phyloP scores from a whole-genome alignment of 1,140 invertebrate species.

The Caenorhabditis latens region DNA sequence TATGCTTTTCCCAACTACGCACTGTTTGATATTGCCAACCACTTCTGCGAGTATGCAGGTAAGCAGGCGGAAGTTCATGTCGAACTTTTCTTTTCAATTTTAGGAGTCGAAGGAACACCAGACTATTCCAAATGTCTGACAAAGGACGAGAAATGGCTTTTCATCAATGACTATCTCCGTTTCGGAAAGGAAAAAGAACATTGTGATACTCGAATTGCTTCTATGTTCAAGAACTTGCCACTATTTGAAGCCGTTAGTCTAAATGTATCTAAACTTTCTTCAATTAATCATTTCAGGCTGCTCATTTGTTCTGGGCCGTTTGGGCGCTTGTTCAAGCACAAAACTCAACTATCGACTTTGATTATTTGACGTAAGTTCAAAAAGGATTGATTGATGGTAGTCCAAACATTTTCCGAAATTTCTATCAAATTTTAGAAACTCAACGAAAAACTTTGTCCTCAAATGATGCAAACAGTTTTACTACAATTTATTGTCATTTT shows the following conservation, averaged over 20 bases:
- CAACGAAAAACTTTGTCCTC: too few relatives aligned
- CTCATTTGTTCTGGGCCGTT: conserved; percentile 91
- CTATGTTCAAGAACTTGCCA: conserved; percentile 63
- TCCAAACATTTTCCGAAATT: background rate
- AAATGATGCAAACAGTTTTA: too few relatives aligned
- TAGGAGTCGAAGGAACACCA: conserved; percentile 78
- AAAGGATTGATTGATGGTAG: background rate
- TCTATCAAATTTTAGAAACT: too few relatives aligned
- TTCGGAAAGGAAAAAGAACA: conserved; percentile 38
- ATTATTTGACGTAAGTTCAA: conserved; percentile 86
- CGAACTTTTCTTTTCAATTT: background rate
- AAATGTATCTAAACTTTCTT: background rate
- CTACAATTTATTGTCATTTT: background rate
- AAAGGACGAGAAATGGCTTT: conserved; percentile 67
- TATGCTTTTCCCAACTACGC: conserved; percentile 94
- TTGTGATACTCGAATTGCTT: conserved; percentile 61
- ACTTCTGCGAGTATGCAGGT: conserved; percentile 97
- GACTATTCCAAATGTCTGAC: conserved; percentile 72
- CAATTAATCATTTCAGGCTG: conserved; percentile 78
- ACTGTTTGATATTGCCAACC: conserved; percentile 96
- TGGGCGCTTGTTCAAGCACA: conserved; percentile 93
- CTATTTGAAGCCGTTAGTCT: conserved; percentile 71
- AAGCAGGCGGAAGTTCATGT: background rate
- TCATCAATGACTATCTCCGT: conserved; percentile 69
- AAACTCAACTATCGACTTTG: conserved; percentile 92